Evolutionary conservation across 2,888 invertebrate genomes (phyloP).

Genomic region (Patella pellucida): DNA sequence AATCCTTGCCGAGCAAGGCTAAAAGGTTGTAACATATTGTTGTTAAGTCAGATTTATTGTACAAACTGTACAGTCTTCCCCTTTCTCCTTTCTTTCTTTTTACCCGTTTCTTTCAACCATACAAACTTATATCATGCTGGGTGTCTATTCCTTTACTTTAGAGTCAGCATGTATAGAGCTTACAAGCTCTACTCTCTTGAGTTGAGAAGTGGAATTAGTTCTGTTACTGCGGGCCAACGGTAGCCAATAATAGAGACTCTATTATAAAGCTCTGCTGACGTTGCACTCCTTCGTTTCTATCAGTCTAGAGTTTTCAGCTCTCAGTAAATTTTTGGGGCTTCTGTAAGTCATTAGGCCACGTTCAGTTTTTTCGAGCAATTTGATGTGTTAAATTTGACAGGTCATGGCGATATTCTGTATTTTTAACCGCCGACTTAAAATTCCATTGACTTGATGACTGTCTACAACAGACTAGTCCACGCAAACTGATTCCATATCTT

Average conservation of each 20-base stretch:
- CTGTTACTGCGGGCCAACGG: not conserved
- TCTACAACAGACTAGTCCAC: too few species aligned
- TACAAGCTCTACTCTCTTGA: not conserved
- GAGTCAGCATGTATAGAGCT: not conserved
- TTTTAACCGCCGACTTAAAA: too few species aligned
- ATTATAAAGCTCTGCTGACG: not conserved
- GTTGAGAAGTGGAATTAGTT: not conserved
- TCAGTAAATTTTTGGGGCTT: not conserved
- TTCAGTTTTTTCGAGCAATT: too few species aligned
- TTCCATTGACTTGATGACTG: too few species aligned
- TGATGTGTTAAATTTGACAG: too few species aligned
- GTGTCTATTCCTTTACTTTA: constrained; percentile 1
- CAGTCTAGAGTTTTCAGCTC: not conserved
- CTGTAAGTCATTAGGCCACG: constrained; percentile 6
- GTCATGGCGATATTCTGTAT: too few species aligned
- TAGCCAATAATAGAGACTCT: not conserved
- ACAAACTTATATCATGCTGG: not conserved
- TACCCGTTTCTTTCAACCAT: not conserved
- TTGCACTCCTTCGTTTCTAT: constrained; percentile 6
- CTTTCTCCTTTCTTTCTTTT: not conserved
- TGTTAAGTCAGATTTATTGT: not conserved
- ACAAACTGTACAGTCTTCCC: constrained; percentile 2
- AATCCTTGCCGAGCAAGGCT: constrained; percentile 10
- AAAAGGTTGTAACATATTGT: constrained; percentile 11
- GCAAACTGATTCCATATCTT: too few species aligned